Conservation (phyloP, 2,888 invertebrate genomes). For the Conchocele bisecta region DNA sequence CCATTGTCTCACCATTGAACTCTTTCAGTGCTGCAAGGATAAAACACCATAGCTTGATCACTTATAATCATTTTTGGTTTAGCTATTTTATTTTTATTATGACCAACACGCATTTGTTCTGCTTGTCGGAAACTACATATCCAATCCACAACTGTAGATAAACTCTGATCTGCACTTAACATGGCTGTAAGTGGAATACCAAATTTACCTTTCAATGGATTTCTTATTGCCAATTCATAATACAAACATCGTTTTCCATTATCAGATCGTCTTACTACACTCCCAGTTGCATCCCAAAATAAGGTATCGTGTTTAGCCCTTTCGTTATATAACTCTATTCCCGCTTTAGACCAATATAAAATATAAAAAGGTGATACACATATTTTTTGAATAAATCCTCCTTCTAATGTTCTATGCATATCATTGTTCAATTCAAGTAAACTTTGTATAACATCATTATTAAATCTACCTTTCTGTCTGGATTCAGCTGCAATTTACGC, state of each 20-base stretch:
- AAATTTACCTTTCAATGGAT: conserved; percentile 20
- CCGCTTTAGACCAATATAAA: conserved; percentile 12
- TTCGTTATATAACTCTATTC: conserved; percentile 4
- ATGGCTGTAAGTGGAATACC: conserved; percentile 14
- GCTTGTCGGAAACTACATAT: conserved; percentile 16
- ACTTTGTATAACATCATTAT: conserved; percentile 8
- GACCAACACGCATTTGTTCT: conserved; percentile 14
- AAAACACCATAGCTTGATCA: conserved; percentile 26
- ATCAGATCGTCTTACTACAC: conserved; percentile 4
- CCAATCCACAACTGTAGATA: conserved; percentile 19
- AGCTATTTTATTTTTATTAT: background rate
- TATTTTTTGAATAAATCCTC: conserved; percentile 14
- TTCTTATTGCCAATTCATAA: conserved; percentile 11
- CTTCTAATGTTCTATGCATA: background rate
- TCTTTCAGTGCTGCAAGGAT: conserved; percentile 23
- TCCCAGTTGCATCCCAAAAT: conserved; percentile 26
- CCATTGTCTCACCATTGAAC: conserved; percentile 20
- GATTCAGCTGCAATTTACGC: conserved; percentile 1
- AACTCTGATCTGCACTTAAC: conserved; percentile 6
- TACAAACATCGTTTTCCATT: conserved; percentile 10
- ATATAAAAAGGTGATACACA: conserved; percentile 1
- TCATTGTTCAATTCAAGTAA: background rate
- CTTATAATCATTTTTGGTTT: conserved; percentile 15
- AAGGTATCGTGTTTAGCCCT: background rate
- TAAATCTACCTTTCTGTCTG: background rate